A percentile compares a stretch with the other conserved stretches of the same genome.
Evolutionary conservation across 2,113 vertebrate genomes (phyloP).

Genomic region (Eurypyga helias): DNA sequence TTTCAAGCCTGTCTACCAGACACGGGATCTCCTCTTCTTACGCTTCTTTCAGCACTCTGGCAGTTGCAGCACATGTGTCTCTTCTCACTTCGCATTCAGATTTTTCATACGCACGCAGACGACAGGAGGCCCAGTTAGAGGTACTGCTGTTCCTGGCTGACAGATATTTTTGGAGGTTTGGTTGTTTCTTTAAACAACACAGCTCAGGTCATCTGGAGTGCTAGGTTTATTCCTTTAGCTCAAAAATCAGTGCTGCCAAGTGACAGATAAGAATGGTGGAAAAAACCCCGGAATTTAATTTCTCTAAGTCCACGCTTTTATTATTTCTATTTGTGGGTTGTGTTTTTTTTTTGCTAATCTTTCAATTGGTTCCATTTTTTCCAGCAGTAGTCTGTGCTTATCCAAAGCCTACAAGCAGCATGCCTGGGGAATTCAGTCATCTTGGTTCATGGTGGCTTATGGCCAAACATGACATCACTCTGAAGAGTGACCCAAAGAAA

Average conservation of each 20-base stretch:
- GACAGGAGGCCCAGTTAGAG: conserved; percentile 47
- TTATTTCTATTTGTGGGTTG: neutral
- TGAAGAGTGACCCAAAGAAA: neutral
- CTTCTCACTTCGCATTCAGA: conserved; percentile 50
- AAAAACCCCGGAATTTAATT: conserved; percentile 21
- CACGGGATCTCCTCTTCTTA: neutral
- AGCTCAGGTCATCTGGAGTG: conserved; percentile 65
- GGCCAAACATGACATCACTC: conserved; percentile 1
- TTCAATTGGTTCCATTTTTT: neutral
- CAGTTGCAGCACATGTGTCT: conserved; percentile 25
- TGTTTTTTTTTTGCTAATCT: conserved; percentile 5
- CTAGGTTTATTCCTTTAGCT: conserved; percentile 68
- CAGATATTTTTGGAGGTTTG: conserved; percentile 39
- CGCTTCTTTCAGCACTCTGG: neutral
- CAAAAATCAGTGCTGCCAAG: conserved; percentile 64
- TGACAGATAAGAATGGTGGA: conserved; percentile 61
- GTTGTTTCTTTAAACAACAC: conserved; percentile 72
- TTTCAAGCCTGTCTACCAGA: neutral
- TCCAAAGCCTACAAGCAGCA: neutral
- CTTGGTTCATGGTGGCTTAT: neutral
- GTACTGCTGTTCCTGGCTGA: conserved; percentile 49
- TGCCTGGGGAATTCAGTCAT: neutral
- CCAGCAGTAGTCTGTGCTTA: conserved; percentile 7
- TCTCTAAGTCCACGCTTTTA: conserved; percentile 37
- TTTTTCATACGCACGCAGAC: conserved; percentile 44